Conservation (phyloP, 2,888 invertebrate species). For the Liopterus haemorrhoidalis region DNA sequence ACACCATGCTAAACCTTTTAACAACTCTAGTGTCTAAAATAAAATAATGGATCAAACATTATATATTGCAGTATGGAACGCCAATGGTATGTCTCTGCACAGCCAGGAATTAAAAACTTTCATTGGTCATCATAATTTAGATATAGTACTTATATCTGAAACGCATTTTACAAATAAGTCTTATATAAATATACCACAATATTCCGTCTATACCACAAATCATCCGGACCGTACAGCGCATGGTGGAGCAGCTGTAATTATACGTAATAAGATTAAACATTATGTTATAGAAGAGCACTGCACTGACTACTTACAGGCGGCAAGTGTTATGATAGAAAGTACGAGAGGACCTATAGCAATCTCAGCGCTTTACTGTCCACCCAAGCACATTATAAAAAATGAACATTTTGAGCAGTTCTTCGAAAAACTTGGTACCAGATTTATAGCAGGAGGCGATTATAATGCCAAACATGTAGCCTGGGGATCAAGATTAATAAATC, state of each 20-base stretch:
- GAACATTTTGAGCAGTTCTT: constrained; percentile 9
- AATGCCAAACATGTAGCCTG: constrained; percentile 29
- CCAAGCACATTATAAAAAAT: constrained; percentile 2
- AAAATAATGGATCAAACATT: too few species aligned
- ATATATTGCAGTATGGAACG: constrained; percentile 13
- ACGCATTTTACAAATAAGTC: constrained; percentile 7
- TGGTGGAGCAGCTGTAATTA: constrained; percentile 6
- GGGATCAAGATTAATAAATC: constrained; percentile 3
- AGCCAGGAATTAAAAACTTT: constrained; percentile 10
- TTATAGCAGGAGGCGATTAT: constrained; percentile 26
- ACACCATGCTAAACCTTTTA: constrained; percentile 12
- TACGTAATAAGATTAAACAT: constrained; percentile 3
- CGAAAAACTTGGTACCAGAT: constrained; percentile 18
- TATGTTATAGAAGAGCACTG: constrained; percentile 3
- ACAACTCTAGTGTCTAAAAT: constrained; percentile 11
- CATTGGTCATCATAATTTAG: constrained; percentile 1
- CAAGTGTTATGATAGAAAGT: constrained; percentile 4
- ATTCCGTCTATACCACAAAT: constrained; percentile 4
- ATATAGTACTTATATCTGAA: constrained; percentile 7
- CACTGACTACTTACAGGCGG: constrained; percentile 1
- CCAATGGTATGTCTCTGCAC: constrained; percentile 10
- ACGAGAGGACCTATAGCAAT: constrained; percentile 2
- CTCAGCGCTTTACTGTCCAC: constrained; percentile 1
- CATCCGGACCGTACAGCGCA: constrained; percentile 7
- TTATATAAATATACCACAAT: constrained; percentile 2